A percentile compares a stretch with the other conserved stretches of the same genome.
These are phyloP conservation scores for Liposcelis brunnea DNA, from an alignment of 2,888 invertebrate species.

Conservation along the genomic window DNA sequence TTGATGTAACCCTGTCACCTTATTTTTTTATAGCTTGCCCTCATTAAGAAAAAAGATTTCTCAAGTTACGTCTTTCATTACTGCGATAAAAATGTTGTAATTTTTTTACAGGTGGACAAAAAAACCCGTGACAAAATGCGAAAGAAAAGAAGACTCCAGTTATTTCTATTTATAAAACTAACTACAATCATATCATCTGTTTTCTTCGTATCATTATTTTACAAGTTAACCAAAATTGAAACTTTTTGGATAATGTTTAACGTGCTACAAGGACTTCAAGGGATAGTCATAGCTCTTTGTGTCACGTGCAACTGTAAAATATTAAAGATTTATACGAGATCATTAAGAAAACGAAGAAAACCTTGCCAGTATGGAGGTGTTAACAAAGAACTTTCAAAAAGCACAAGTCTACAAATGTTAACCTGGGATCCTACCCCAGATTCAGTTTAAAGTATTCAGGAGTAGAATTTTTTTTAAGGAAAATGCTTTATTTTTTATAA, in stretches of 20 bases:
- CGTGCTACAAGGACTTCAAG: conserved; percentile 22
- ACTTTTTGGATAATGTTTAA: conserved; percentile 15
- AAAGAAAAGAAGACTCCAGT: conserved; percentile 20
- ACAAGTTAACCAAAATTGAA: conserved; percentile 1
- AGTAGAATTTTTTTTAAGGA: too few relatives aligned
- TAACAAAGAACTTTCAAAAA: conserved; percentile 22
- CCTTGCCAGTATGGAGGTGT: conserved; percentile 15
- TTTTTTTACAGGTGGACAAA: conserved; percentile 12
- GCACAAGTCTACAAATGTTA: conserved; percentile 28
- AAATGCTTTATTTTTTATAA: too few relatives aligned
- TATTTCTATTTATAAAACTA: conserved; percentile 21
- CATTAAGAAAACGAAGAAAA: conserved; percentile 14
- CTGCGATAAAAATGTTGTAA: too few relatives aligned
- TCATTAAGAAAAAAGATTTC: too few relatives aligned
- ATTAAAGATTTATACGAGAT: conserved; percentile 26
- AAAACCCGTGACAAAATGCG: conserved; percentile 20
- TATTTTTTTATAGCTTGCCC: too few relatives aligned
- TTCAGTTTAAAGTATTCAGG: conserved; percentile 23
- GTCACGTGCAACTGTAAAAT: conserved; percentile 24
- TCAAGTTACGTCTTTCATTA: too few relatives aligned
- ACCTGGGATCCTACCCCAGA: conserved; percentile 30
- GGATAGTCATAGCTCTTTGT: conserved; percentile 24
- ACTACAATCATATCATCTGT: conserved; percentile 23
- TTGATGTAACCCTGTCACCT: too few relatives aligned
- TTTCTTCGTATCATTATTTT: conserved; percentile 17